phyloP scores from a whole-genome alignment of 2,797 vertebrate species.

The Schizopygopsis malacanthus region DNA sequence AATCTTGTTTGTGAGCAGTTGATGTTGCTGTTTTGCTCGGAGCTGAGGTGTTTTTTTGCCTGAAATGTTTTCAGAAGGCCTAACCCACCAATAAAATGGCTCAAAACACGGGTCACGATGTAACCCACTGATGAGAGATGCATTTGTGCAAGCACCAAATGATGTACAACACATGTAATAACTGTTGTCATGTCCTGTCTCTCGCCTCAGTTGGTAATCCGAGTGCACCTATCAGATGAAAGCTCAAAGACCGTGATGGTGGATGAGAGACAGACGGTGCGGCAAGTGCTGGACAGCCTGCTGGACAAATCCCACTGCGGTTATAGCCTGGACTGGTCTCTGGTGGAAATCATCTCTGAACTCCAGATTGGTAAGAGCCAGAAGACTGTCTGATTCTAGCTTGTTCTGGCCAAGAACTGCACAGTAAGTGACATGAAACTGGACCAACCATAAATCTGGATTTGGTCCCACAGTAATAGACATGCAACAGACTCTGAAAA shows the following conservation, averaged over 20 bases:
- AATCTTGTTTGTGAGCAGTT: constrained; percentile 28
- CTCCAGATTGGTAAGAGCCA: constrained; percentile 92
- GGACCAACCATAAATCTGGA: neutral
- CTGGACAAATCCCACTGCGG: constrained; percentile 98
- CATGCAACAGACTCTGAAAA: neutral
- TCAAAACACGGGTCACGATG: neutral
- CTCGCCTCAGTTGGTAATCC: constrained; percentile 88
- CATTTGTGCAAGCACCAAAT: neutral
- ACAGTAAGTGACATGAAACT: neutral
- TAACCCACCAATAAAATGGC: neutral
- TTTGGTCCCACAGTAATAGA: neutral
- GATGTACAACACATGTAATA: neutral
- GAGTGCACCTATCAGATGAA: constrained; percentile 97
- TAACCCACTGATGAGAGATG: neutral
- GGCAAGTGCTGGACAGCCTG: constrained; percentile 95
- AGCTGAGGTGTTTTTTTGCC: neutral
- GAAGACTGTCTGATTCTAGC: neutral
- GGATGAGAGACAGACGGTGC: constrained; percentile 96
- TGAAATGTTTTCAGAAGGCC: neutral
- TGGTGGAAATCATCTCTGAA: constrained; percentile 93
- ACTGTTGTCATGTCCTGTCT: constrained; percentile 50
- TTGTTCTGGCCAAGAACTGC: neutral
- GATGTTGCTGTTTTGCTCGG: constrained; percentile 16
- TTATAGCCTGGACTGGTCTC: constrained; percentile 95
- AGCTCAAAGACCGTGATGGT: constrained; percentile 99